A percentile compares a stretch with the other conserved stretches of the same genome.
These are phyloP conservation scores for Rattus rattus DNA, from an alignment of 2,113 vertebrate genomes.

Conservation along the genomic window DNA sequence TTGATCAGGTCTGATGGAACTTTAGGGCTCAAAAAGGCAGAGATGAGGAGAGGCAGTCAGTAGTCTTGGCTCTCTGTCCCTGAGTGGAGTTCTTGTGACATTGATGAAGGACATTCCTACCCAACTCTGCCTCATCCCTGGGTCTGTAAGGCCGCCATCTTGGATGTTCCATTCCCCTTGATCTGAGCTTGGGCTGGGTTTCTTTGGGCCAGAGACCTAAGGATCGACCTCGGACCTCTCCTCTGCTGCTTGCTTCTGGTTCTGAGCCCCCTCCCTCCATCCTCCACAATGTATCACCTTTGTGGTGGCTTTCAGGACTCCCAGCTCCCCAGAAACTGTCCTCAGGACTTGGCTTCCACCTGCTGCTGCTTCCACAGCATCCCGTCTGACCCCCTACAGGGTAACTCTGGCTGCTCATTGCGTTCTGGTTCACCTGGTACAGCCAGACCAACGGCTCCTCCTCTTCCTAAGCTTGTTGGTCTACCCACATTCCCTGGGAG, in stretches of 20 bases:
- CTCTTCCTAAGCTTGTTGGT: rapidly evolving
- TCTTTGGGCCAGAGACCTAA: not conserved
- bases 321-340: rapidly evolving
- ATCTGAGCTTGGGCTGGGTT: not conserved
- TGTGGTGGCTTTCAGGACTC: no score
- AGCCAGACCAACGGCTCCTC: no score
- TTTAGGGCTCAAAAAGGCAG: not conserved
- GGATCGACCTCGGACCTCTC: not conserved
- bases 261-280: not conserved
- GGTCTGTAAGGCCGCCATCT: rapidly evolving
- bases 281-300: not conserved
- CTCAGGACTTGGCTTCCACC: no score
- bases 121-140: rapidly evolving
- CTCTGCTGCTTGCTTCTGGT: not conserved
- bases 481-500: not conserved
- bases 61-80: not conserved
- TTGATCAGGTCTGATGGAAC: not conserved
- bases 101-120: slow-evolving; percentile 23
- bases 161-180: not conserved
- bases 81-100: not conserved
- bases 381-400: not conserved
- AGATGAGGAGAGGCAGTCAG: not conserved
- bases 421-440: rapidly evolving
- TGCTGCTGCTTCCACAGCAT: rapidly evolving
- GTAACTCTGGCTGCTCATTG: no score